Conservation (phyloP, 2,113 vertebrate species). For the Rhombomys opimus region DNA sequence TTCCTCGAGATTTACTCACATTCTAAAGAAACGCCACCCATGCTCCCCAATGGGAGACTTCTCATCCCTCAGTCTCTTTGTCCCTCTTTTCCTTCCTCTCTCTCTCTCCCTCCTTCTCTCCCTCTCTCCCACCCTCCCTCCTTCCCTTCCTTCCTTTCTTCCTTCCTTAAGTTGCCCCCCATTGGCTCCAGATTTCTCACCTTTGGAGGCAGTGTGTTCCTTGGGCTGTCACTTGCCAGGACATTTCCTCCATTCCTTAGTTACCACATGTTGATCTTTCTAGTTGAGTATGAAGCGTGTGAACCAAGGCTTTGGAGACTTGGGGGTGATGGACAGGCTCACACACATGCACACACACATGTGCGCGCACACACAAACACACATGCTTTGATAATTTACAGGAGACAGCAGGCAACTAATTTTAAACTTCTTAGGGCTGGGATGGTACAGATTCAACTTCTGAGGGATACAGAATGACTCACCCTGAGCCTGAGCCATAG, state of each 20-base stretch:
- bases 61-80: no score
- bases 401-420: not conserved
- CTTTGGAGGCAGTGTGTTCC: not conserved
- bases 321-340: not conserved
- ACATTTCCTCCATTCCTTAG: not conserved
- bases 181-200: not conserved
- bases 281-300: not conserved
- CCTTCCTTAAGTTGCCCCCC: not conserved
- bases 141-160: not conserved
- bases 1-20: not conserved
- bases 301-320: conserved; percentile 8
- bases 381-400: not conserved
- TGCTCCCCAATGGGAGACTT: not conserved
- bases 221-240: not conserved
- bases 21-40: not conserved
- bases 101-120: no score
- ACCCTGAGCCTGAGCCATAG: not conserved
- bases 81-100: not conserved
- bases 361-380: not conserved
- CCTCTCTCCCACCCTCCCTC: no score
- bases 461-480: not conserved
- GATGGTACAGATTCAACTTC: not conserved
- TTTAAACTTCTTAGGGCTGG: conserved; percentile 17
- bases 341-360: not conserved
- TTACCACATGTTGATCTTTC: not conserved